These are phyloP conservation scores for Eulemur mongoz DNA, from an alignment of 2,797 vertebrate species.

Conservation along the genomic window DNA sequence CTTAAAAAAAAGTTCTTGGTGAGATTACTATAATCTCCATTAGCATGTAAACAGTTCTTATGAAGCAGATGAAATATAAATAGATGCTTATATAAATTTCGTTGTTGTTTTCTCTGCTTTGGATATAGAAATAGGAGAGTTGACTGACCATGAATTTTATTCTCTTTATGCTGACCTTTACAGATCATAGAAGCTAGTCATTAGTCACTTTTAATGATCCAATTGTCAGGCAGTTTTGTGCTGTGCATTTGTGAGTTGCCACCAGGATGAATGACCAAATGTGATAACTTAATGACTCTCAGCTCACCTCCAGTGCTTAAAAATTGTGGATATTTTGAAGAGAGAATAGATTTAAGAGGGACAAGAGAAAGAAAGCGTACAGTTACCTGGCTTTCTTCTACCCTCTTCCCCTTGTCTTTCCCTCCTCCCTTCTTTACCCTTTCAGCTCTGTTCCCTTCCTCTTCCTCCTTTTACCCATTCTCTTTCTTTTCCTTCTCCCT, in stretches of 20 bases:
- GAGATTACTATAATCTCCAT: neutral
- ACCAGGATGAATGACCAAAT: neutral
- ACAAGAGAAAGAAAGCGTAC: neutral
- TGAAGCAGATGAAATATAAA: slow-evolving; percentile 32
- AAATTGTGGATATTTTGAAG: slow-evolving; percentile 36
- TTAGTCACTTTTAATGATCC: neutral
- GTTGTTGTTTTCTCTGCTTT: slow-evolving; percentile 29
- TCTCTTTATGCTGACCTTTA: slow-evolving; percentile 5
- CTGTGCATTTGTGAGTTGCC: neutral
- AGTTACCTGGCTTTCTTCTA: neutral
- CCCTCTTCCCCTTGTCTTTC: neutral
- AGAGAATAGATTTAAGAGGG: neutral
- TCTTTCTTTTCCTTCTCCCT: neutral
- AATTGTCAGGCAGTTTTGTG: neutral
- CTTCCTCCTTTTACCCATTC: too few relatives aligned
- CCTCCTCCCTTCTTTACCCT: neutral
- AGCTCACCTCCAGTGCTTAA: neutral
- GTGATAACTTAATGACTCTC: neutral
- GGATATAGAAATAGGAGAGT: neutral
- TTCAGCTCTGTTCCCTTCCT: neutral
- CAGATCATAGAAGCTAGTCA: neutral
- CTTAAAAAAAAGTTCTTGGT: neutral
- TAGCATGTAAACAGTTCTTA: slow-evolving; percentile 1
- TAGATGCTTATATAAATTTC: neutral
- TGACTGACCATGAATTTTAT: slow-evolving; percentile 6